phyloP scores from a whole-genome alignment of 2,888 invertebrate genomes.

The Cephus nigrinus region DNA sequence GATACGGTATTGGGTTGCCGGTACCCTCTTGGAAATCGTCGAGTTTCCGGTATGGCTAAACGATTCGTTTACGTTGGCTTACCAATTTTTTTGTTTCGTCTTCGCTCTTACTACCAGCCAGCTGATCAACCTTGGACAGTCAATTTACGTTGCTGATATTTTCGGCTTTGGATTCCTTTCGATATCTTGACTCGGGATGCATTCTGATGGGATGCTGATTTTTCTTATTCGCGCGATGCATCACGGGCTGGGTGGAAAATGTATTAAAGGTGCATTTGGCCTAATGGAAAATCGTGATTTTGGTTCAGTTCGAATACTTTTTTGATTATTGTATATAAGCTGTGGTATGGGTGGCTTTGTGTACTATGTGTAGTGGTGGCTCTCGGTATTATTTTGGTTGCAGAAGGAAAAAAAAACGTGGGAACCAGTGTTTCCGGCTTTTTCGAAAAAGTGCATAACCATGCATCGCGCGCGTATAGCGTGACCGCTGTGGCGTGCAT shows the following conservation, averaged over 20 bases:
- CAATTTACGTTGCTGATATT: not conserved
- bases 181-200: not conserved
- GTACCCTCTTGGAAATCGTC: not conserved
- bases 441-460: slow-evolving; percentile 5
- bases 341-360: not conserved
- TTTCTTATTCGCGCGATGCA: not conserved
- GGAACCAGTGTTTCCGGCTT: not conserved
- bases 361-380: not conserved
- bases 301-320: not conserved
- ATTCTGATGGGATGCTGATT: not conserved
- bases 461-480: not conserved
- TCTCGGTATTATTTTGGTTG: not conserved
- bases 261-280: not conserved
- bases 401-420: not conserved
- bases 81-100: not conserved
- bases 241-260: not conserved
- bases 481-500: not conserved
- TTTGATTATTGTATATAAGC: not conserved
- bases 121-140: not conserved
- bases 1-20: not conserved
- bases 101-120: not conserved
- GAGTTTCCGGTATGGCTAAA: not conserved
- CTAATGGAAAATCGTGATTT: not conserved
- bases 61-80: not conserved
- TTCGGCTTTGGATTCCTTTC: not conserved